Base-by-base conservation (phyloP, 2,888 invertebrate species). In the Pachydiplax longipennis region DNA sequence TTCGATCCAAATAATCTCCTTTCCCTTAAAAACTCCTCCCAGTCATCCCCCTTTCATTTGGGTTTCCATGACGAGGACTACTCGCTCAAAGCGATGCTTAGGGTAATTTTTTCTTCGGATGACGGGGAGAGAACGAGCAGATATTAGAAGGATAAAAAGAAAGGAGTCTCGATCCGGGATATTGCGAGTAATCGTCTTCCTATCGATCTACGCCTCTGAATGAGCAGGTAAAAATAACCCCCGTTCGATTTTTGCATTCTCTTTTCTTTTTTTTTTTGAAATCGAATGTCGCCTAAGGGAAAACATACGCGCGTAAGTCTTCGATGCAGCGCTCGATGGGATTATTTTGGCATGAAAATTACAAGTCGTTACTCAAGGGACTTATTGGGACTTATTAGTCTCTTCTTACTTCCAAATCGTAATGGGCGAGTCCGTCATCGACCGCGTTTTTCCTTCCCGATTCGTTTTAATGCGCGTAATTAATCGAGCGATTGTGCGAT, bases 51-150 rank as follows among this genome's bases (percentile, higher is more conserved):
- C 58, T 87, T 61, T 61, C 22, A 87, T 87, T 87, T 65, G 61
- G 15, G 87, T 87, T 87, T 87, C 87, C 37, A 87, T 65, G 87
- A 65, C n/a, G 61, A 87, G 35, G 61, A 37, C 37, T 37, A 61
- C 61, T 87, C 87, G 37, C 61, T 37, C 65, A 37, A 87, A 48
- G 37, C 18, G 87, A 65, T 61, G 87, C 31, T 31, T 61, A 12
- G 61, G 48, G 61, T 87, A 87, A 37, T 58, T 73, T 87, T 31
- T 53, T 61, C 37, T 87, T 61, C 37, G 58, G 65, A 87, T 40
- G 87, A 37, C 61, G 87, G 31, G 22, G n/a, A 58, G 35, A 83
- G 65, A 73, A 25, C 73, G 73, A 31, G 65, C 65, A 18, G 73
- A 73, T 73, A 73, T 73, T 73, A 73, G 25, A 73, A 31, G 13